phyloP scores from a whole-genome alignment of 2,113 vertebrate species.

The Nibea coibor region DNA sequence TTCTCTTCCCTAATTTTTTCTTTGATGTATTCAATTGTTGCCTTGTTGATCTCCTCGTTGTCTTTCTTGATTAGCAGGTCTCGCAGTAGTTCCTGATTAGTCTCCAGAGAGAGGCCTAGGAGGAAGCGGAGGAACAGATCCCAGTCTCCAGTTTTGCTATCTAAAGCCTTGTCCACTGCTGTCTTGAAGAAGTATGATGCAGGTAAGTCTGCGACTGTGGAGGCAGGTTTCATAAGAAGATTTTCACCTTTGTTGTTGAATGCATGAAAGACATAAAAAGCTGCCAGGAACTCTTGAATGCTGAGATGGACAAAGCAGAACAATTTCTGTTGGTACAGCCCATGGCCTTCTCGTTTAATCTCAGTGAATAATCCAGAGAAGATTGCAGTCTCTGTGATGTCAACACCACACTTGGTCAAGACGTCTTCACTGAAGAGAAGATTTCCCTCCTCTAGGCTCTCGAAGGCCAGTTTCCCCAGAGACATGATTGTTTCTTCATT shows the following conservation, averaged over 20 bases:
- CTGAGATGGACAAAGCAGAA: constrained; percentile 63
- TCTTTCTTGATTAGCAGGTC: constrained; percentile 22
- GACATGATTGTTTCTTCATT: constrained; percentile 48
- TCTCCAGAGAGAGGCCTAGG: constrained; percentile 60
- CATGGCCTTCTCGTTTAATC: constrained; percentile 1
- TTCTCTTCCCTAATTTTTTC: not conserved
- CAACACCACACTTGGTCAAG: fast-evolving
- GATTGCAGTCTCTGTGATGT: constrained; percentile 28
- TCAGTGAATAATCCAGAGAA: constrained; percentile 66
- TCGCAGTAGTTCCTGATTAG: constrained; percentile 25
- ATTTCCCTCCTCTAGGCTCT: constrained; percentile 17
- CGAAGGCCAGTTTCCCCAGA: constrained; percentile 51
- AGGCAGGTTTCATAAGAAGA: fast-evolving
- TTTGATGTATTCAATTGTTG: constrained; percentile 59
- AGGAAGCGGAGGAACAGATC: constrained; percentile 70
- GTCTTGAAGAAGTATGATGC: constrained; percentile 22
- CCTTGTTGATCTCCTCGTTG: not conserved
- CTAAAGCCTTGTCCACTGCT: constrained; percentile 45
- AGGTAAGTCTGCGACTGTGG: fast-evolving
- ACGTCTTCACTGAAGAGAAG: constrained; percentile 12
- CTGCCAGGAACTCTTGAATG: constrained; percentile 66
- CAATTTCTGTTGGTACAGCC: fast-evolving
- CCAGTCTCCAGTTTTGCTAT: constrained; percentile 42
- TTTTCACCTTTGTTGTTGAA: constrained; percentile 29
- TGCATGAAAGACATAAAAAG: constrained; percentile 33